A percentile compares a stretch with the other conserved stretches of the same genome.
Conservation (phyloP, 2,797 vertebrate genomes). For the Glossophaga mutica region DNA sequence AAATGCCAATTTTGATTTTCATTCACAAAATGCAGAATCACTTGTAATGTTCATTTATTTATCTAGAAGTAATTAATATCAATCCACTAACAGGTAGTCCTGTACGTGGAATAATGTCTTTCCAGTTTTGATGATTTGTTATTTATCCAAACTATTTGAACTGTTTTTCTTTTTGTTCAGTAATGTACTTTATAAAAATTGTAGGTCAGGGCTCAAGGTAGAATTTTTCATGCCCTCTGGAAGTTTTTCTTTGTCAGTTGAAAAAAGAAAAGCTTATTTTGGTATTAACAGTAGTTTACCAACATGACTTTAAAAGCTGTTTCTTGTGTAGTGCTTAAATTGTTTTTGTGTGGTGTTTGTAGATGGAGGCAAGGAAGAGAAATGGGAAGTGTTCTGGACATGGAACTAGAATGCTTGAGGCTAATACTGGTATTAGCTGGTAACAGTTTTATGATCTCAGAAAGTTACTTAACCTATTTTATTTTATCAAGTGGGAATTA, state of each 20-base stretch:
- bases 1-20: slow-evolving; percentile 27
- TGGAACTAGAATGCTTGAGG: neutral
- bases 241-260: neutral
- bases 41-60: slow-evolving; percentile 13
- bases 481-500: slow-evolving; percentile 21
- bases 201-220: neutral
- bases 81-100: neutral
- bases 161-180: neutral
- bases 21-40: neutral
- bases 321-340: neutral
- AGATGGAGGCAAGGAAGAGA: neutral
- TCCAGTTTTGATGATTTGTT: slow-evolving; percentile 19
- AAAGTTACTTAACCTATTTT: neutral
- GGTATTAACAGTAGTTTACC: neutral
- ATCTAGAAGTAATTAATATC: neutral
- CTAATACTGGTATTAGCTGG: neutral
- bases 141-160: neutral
- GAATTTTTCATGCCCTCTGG: neutral
- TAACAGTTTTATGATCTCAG: neutral
- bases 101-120: neutral
- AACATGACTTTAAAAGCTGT: neutral
- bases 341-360: neutral
- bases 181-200: neutral
- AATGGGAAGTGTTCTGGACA: neutral
- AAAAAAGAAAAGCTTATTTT: neutral